Conservation (phyloP, 2,797 vertebrate genomes). For the Enteromius treurensis region DNA sequence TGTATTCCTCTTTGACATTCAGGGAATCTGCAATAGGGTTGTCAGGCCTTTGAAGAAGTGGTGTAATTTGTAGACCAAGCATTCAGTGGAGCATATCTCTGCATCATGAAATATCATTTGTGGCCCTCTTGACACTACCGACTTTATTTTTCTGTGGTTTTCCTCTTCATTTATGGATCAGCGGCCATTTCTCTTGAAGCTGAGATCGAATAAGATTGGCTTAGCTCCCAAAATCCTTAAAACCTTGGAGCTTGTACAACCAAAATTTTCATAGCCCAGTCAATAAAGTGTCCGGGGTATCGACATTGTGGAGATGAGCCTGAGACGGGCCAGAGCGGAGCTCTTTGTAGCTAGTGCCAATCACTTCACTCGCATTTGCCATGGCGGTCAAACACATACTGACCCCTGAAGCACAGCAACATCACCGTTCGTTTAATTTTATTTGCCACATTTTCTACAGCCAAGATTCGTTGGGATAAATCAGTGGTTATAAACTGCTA, state of each 20-base stretch:
- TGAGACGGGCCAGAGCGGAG: not conserved
- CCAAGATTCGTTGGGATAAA: not conserved
- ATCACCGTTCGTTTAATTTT: conserved; percentile 1
- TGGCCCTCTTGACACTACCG: conserved; percentile 10
- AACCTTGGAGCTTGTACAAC: conserved; percentile 57
- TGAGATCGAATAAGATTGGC: conserved; percentile 62
- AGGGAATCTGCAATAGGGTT: not conserved
- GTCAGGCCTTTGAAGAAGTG: not conserved
- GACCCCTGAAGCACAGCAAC: conserved; percentile 7
- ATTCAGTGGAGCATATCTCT: conserved; percentile 22
- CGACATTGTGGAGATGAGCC: conserved; percentile 48
- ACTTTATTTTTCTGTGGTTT: not conserved
- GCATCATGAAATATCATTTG: conserved; percentile 11
- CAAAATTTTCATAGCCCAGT: conserved; percentile 42
- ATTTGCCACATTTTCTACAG: not conserved
- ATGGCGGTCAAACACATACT: not conserved
- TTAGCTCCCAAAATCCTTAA: conserved; percentile 59
- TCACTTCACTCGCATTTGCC: not conserved
- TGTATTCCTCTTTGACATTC: not conserved
- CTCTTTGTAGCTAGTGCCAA: conserved; percentile 30
- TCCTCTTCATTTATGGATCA: conserved; percentile 50
- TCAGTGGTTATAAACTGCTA: conserved; percentile 8
- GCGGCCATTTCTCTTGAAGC: conserved; percentile 52
- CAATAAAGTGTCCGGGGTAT: conserved; percentile 55
- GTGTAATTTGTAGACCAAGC: conserved; percentile 22